These are phyloP conservation scores for Cephalopterus ornatus DNA, from an alignment of 2,113 vertebrate species.

Conservation along the genomic window DNA sequence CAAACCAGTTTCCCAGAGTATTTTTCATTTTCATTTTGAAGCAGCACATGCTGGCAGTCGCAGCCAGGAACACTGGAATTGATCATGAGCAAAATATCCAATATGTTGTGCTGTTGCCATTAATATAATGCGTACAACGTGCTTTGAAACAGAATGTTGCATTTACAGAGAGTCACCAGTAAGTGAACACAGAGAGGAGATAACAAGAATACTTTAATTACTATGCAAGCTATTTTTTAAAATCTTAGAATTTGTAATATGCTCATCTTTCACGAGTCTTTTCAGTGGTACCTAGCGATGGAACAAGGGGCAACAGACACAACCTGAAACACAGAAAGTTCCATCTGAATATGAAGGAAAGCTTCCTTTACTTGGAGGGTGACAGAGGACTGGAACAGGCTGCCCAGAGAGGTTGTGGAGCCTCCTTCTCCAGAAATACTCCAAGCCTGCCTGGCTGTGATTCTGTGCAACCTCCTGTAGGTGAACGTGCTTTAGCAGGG, in stretches of 20 bases:
- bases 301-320: background rate
- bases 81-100: background rate
- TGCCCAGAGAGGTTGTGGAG: background rate
- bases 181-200: fast-evolving
- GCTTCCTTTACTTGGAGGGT: background rate
- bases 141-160: background rate
- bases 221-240: background rate
- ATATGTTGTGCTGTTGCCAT: background rate
- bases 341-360: background rate
- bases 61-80: background rate
- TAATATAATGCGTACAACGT: fast-evolving
- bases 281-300: fast-evolving
- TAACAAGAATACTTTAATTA: background rate
- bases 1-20: background rate
- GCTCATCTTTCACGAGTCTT: background rate
- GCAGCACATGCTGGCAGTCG: background rate
- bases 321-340: background rate
- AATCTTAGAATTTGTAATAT: background rate
- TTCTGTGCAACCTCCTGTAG: background rate
- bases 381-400: background rate
- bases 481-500: background rate
- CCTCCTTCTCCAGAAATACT: background rate
- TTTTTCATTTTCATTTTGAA: background rate
- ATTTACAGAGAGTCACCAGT: background rate
- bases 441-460: background rate